Evolutionary conservation across 92 coral and sea anemone genomes (phyloP), one percentile per base, ranked within the genome.

Genomic region (Phymanthus crucifer): DNA sequence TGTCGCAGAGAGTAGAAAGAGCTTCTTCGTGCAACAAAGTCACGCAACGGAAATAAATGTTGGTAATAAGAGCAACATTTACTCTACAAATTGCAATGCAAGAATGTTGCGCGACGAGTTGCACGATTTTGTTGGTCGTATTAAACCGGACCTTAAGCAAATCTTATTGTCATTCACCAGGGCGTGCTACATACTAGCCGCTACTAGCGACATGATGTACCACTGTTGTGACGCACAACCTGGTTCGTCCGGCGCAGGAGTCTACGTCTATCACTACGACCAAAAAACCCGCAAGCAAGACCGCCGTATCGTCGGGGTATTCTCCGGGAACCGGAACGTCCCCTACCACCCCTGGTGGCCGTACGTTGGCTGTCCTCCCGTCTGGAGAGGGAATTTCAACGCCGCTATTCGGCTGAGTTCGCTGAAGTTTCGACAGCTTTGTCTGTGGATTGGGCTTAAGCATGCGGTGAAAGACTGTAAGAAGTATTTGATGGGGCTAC

Each of bases 161-260:
- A n/a, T n/a, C n/a, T n/a, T n/a, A n/a, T n/a, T n/a, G n/a, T n/a
- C n/a, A n/a, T n/a, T n/a, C n/a, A n/a, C n/a, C n/a, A 82, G 86
- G 66, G 48, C 86, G 11, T 82, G 86, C 33, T 73, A 23, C 29
- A 74, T 74, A 24, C 31, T 73, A 23, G 57, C 86, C 24, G 73
- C 79, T n/a, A 82, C 80, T 12, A 74, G 32, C 29, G 80, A 93
- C 72, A 80, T 96, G 88, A 54, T 96, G 35, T 96, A 84, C 54
- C 93, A 96, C 77, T 93, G 91, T 81, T 96, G 99, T 57, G 99
- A 93, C 73, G 99, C 99, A 3, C 78, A 78, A 24, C 90, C 92
- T 1, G 99, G 99, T 6, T 93, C 99, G 8, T 96, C 99, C 2
- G 99, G 99, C 0, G 96, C 99, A 0, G 99, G 99, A 0, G 94